Evolutionary conservation across 2,888 invertebrate species (phyloP).

Genomic region (Sinopyrophorus schimmeli): DNA sequence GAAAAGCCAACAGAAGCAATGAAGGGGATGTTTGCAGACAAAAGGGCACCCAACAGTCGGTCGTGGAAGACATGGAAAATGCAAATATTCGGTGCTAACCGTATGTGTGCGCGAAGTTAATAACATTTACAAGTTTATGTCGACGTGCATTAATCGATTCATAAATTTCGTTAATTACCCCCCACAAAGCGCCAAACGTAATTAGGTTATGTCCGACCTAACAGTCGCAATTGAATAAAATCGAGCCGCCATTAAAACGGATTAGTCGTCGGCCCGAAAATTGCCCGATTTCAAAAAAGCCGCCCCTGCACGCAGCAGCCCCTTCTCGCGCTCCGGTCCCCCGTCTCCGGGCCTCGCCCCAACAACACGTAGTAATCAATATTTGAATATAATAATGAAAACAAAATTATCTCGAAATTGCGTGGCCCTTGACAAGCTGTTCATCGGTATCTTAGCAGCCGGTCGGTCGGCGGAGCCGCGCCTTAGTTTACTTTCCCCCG

Average conservation of each 20-base stretch:
- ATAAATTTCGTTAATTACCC: slow-evolving; percentile 25
- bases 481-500: slow-evolving; percentile 34
- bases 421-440: slow-evolving; percentile 29
- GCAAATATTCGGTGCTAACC: too few relatives aligned
- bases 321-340: slow-evolving; percentile 13
- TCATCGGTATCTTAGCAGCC: slow-evolving; percentile 32
- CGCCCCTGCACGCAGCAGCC: slow-evolving; percentile 9
- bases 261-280: too few relatives aligned
- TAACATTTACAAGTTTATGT: neutral
- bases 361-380: slow-evolving; percentile 20
- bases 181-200: slow-evolving; percentile 26
- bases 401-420: slow-evolving; percentile 31
- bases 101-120: too few relatives aligned
- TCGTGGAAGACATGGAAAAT: too few relatives aligned
- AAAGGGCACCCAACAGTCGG: too few relatives aligned
- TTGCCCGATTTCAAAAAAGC: too few relatives aligned
- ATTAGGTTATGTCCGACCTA: slow-evolving; percentile 27
- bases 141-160: slow-evolving; percentile 13
- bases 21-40: too few relatives aligned
- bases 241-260: slow-evolving; percentile 26
- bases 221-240: slow-evolving; percentile 28
- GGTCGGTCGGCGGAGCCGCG: slow-evolving; percentile 32
- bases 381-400: slow-evolving; percentile 28
- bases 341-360: too few relatives aligned
- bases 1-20: too few relatives aligned